Percentiles rank a stretch among this genome's conserved stretches.
Conservation (phyloP, 2,888 invertebrate species). For the Cephus sareptanus region DNA sequence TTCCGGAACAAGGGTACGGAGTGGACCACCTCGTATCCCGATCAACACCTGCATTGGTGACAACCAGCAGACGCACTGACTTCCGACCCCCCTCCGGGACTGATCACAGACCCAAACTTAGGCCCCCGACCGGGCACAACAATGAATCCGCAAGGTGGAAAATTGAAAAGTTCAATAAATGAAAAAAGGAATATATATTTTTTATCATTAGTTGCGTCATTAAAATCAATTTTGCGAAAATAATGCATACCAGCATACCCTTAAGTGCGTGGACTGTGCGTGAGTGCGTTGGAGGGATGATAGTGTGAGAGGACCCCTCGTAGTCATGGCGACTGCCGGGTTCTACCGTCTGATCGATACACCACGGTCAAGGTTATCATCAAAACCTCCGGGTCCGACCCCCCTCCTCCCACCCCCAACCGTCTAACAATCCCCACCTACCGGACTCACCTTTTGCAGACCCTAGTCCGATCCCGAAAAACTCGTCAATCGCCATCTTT, state of each 20-base stretch:
- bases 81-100: too few relatives aligned
- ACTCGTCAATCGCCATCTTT: background rate
- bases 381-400: constrained; percentile 13
- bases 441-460: background rate
- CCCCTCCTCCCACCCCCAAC: background rate
- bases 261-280: constrained; percentile 21
- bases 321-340: constrained; percentile 65
- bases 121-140: too few relatives aligned
- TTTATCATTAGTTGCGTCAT: background rate
- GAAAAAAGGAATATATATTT: background rate
- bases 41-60: too few relatives aligned
- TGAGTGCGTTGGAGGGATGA: constrained; percentile 25
- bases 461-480: background rate
- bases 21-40: too few relatives aligned
- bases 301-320: constrained; percentile 43
- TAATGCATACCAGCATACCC: background rate
- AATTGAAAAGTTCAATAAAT: background rate
- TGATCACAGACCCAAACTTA: too few relatives aligned
- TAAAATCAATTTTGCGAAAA: background rate
- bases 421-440: background rate
- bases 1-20: too few relatives aligned
- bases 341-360: constrained; percentile 59
- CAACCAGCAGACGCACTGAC: too few relatives aligned
- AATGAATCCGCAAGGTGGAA: background rate
- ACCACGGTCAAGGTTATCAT: constrained; percentile 62